These are phyloP conservation scores for Antigone vipio DNA, from an alignment of 2,113 vertebrate species.

Conservation along the genomic window DNA sequence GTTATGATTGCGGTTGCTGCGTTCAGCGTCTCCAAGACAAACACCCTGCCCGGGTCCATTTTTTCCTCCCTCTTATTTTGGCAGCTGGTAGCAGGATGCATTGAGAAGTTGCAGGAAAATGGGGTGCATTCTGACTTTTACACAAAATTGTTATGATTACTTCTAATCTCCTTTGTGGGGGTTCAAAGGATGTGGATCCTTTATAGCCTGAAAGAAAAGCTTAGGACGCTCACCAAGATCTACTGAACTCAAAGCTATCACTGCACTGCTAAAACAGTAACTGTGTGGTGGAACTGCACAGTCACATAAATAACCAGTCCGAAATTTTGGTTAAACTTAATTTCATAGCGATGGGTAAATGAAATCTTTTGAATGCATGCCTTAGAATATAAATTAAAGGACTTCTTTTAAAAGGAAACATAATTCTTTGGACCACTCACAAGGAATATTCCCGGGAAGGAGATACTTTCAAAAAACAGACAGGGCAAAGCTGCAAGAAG, in stretches of 20 bases:
- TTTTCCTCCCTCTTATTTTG: neutral
- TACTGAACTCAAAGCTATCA: neutral
- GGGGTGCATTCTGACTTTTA: neutral
- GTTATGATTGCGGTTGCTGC: neutral
- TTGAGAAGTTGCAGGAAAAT: neutral
- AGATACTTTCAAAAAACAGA: neutral
- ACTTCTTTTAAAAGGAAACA: neutral
- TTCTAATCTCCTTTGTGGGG: neutral
- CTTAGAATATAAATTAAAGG: neutral
- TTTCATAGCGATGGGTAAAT: neutral
- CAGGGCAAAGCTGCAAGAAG: neutral
- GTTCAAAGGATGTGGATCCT: neutral
- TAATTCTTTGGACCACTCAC: neutral
- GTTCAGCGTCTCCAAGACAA: neutral
- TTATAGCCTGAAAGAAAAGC: neutral
- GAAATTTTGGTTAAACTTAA: neutral
- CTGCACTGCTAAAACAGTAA: neutral
- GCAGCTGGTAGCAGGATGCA: neutral
- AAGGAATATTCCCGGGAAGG: neutral
- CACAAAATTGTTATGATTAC: neutral
- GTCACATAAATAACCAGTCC: neutral
- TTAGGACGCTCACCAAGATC: neutral
- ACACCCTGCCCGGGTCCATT: neutral
- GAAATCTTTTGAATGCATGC: neutral
- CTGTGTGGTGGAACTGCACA: neutral